Base-by-base conservation (phyloP, 2,113 vertebrate genomes). In the Oreochromis aureus region DNA sequence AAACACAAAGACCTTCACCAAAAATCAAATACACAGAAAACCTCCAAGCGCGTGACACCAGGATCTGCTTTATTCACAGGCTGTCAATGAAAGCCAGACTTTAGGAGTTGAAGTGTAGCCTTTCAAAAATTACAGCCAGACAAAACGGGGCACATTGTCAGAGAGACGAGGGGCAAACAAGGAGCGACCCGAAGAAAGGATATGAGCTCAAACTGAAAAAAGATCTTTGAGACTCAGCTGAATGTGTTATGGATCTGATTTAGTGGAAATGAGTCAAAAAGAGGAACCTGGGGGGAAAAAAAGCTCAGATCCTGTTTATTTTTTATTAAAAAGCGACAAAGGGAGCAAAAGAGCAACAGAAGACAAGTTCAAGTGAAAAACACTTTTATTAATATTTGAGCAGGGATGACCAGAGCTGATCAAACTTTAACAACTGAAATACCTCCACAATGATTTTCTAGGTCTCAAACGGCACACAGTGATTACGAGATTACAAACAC, bases 271-370 rank as follows among this genome's bases (percentile, higher is more conserved):
- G 8, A 11, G 41, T 73, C 41, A 73, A 73, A 73, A 46, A 27
- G 41, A 73, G 22, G 3, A 73, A 66, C 10, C 39, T 46, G 22
- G 13, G 13, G 0, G 0, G 9, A 24, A 8, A 6, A 10, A 41
- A 41, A 44, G 7, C 22, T 46, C 66, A 16, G 66, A 46, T 44
- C 1, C 66, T 24, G 39, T 10, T 71, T 6, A 71, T 71, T 1
- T 1, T 71, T 44, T 24, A 71, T 44, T 24, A 24, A 46, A 48
- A 48, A 11, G 69, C 41, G 5, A 46, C 41, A 48, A 48, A 48
- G 9, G 39, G 5, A 27, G 22, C 15, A 73, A 73, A 46, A 73
- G 13, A 73, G 8, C 3, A 73, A 16, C 69, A 10, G 22, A 71
- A 71, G 12, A 44, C 12, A 24, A 44, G 41, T 44, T 5, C 27